Evolutionary conservation across 2,888 invertebrate genomes (phyloP), one percentile per base, ranked within the genome.

Genomic region (Lasioglossum calceatum): DNA sequence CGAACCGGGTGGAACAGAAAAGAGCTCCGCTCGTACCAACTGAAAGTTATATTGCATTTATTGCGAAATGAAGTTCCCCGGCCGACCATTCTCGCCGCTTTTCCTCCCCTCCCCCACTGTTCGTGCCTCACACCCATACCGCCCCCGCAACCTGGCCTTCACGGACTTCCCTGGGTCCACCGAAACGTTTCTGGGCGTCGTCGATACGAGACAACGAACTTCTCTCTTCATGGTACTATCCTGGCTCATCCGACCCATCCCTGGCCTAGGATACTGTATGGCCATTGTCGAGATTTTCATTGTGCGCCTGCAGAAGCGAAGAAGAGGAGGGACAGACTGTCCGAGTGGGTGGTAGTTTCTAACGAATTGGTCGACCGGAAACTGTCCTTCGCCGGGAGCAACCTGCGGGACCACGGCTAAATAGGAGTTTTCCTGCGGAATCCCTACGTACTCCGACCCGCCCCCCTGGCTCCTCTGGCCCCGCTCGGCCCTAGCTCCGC

Each of bases 301-400:
- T 93, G 92, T 93, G 87, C 83, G 79, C 77, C 27, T 72, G 85
- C 58, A 89, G 83, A 84, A 84, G 76, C 78, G 84, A 90, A 82
- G 83, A 81, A 87, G 81, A 74, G 85, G 81, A 74, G 76, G 81
- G 73, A 42, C 76, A 71, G 77, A 64, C 85, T 85, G 89, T 82
- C 84, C 83, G 88, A 86, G 79, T 77, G 81, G 82, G 81, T 81
- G 85, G 88, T 90, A 92, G 90, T 93, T 91, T 93, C 91, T 93
- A 92, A 93, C 93, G 92, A 93, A 93, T 93, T 92, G 93, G 90
- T 91, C 91, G 85, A 88, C 91, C 92, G 92, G 89, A 93, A 92
- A 90, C 89, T 89, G 85, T 82, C 84, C 85, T 81, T 76, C 84
- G 79, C 79, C 84, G 71, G 76, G 80, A 79, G 87, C 88, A 79